Evolutionary conservation across 2,797 vertebrate species (phyloP), one percentile per base, ranked within the genome.

Genomic region (Pseudochaenichthys georgianus): DNA sequence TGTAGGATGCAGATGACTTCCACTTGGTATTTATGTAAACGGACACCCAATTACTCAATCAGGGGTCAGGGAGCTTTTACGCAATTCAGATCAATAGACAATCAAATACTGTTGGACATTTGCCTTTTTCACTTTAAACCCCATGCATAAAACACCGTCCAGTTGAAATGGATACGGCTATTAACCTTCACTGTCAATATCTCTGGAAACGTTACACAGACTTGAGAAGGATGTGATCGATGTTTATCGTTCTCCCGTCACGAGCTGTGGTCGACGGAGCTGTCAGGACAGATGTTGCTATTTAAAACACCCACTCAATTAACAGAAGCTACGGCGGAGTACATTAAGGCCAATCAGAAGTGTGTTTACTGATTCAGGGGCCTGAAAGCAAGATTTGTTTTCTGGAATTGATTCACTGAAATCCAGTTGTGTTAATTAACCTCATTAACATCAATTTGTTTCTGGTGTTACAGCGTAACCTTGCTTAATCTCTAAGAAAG

Each of bases 1-100:
- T 67, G 66, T 69, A 54, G 58, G 70, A 82, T 73, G 60, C 7
- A 65, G 50, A 81, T 2, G 21, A 64, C 50, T 67, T 71, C 3
- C 57, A n/a, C 38, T 73, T 74, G 42, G 51, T 55, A 64, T 84
- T 77, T 87, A 70, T 80, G 75, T 70, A 83, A 89, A 80, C 60
- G 81, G 73, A 81, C 67, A 47, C 70, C 46, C 5, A 47, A 54
- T 75, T 75, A 83, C 66, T 82, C 72, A 83, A 68, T 70, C 64
- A 64, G 34, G 50, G 70, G 74, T 81, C 72, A 81, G 57, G 61
- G 70, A 79, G 63, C 48, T 66, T 78, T 73, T 83, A 46, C 45
- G 41, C 71, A 72, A 70, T 63, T 73, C 12, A 19, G 52, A 81
- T 86, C 86, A 65, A 78, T 75, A 58, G 2, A 51, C 57, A 70